Conservation (phyloP, 2,113 vertebrate species). For the Australoheros scitulus region DNA sequence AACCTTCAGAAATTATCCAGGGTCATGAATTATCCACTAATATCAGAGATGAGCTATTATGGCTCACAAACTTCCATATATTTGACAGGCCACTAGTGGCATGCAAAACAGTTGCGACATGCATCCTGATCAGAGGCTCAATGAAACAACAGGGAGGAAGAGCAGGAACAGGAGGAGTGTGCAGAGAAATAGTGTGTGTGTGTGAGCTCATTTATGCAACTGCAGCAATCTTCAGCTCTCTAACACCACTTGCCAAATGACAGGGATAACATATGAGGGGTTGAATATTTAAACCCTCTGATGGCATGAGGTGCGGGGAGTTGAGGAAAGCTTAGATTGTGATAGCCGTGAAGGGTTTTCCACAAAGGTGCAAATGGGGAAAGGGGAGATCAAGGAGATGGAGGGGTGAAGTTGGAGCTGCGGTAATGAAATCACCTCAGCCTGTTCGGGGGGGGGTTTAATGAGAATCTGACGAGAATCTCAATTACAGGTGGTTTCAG, state of each 20-base stretch:
- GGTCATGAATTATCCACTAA: slow-evolving; percentile 34
- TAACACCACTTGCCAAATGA: slow-evolving; percentile 39
- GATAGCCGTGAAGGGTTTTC: slow-evolving; percentile 41
- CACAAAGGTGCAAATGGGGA: background rate
- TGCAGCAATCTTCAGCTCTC: slow-evolving; percentile 52
- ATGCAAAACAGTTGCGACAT: slow-evolving; percentile 36
- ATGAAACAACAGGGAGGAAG: slow-evolving; percentile 27
- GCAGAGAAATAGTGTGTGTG: slow-evolving; percentile 9
- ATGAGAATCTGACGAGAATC: slow-evolving; percentile 56
- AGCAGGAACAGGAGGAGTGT: slow-evolving; percentile 24
- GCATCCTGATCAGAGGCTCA: slow-evolving; percentile 52
- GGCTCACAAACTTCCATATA: background rate
- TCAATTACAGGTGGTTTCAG: slow-evolving; percentile 44
- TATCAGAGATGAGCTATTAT: slow-evolving; percentile 38
- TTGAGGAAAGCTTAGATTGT: slow-evolving; percentile 36
- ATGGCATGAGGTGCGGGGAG: slow-evolving; percentile 26
- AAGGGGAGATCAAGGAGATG: slow-evolving; percentile 44
- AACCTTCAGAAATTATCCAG: slow-evolving; percentile 1
- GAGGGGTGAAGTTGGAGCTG: slow-evolving; percentile 57
- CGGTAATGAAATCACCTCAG: slow-evolving; percentile 61
- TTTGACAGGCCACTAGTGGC: slow-evolving; percentile 22
- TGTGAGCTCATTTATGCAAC: slow-evolving; percentile 40
- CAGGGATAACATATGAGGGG: slow-evolving; percentile 55
- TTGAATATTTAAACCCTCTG: slow-evolving; percentile 69
- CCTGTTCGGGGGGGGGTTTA: slow-evolving; percentile 56